These are phyloP conservation scores for Solenopsis invicta DNA, from an alignment of 1,140 invertebrate species.

Conservation along the genomic window DNA sequence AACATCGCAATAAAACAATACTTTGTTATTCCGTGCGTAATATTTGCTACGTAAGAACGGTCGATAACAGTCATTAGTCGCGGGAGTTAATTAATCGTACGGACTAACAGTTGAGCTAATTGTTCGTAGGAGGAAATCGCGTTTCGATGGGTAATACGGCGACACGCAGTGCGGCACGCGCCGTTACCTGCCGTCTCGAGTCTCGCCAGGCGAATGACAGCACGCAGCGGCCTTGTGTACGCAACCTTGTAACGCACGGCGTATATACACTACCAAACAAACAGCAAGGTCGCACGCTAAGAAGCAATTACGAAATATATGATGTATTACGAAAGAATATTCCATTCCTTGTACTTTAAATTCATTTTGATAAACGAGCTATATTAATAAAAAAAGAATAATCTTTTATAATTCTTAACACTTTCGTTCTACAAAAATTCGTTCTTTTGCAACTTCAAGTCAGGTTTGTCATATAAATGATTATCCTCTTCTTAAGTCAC, in stretches of 20 bases:
- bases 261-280: background rate
- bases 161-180: constrained; percentile 6
- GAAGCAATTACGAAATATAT: constrained; percentile 2
- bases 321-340: background rate
- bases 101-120: background rate
- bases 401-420: background rate
- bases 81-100: background rate
- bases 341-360: background rate
- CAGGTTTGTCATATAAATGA: no score
- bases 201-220: background rate
- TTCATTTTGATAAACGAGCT: background rate
- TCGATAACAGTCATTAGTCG: background rate
- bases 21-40: background rate
- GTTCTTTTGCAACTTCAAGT: no score
- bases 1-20: background rate
- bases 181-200: constrained; percentile 16
- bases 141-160: background rate
- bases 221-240: constrained; percentile 2
- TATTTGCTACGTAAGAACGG: background rate
- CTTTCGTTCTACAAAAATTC: background rate
- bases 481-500: no score
- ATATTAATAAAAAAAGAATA: background rate
- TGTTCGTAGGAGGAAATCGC: constrained; percentile 6
- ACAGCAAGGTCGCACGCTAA: background rate
- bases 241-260: background rate